Conservation (phyloP, 2,888 invertebrate species). For the Brenthis ino region DNA sequence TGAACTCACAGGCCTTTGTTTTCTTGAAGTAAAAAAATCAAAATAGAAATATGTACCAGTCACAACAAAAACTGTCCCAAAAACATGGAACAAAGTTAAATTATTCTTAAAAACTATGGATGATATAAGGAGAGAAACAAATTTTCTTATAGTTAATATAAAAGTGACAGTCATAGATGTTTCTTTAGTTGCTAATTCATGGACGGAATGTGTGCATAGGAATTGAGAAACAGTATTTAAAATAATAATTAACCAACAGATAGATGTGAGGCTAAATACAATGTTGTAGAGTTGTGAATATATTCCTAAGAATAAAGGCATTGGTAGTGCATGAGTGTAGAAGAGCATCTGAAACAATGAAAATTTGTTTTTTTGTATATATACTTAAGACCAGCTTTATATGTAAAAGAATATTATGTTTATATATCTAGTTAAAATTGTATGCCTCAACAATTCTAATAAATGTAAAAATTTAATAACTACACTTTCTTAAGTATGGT, state of each 20-base stretch:
- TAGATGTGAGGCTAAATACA: conserved; percentile 47
- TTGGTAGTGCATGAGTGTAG: conserved; percentile 66
- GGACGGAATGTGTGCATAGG: conserved; percentile 69
- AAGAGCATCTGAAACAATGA: conserved; percentile 70
- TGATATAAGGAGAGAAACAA: conserved; percentile 67
- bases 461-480: neutral
- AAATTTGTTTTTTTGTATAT: conserved; percentile 7
- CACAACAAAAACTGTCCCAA: conserved; percentile 64
- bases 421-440: too few relatives aligned
- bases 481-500: too few relatives aligned
- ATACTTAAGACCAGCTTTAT: neutral
- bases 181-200: conserved; percentile 67
- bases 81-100: conserved; percentile 62
- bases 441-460: neutral
- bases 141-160: conserved; percentile 71
- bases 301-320: conserved; percentile 65
- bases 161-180: conserved; percentile 71
- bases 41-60: conserved; percentile 73
- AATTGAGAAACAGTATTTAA: conserved; percentile 66
- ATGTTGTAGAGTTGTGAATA: conserved; percentile 56
- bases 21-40: conserved; percentile 59
- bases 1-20: conserved; percentile 60
- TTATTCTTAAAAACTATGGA: conserved; percentile 72
- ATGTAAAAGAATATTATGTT: too few relatives aligned
- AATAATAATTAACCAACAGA: conserved; percentile 59